These are phyloP conservation scores for Anguilla obscura DNA, from an alignment of 2,797 vertebrate species.

Conservation along the genomic window DNA sequence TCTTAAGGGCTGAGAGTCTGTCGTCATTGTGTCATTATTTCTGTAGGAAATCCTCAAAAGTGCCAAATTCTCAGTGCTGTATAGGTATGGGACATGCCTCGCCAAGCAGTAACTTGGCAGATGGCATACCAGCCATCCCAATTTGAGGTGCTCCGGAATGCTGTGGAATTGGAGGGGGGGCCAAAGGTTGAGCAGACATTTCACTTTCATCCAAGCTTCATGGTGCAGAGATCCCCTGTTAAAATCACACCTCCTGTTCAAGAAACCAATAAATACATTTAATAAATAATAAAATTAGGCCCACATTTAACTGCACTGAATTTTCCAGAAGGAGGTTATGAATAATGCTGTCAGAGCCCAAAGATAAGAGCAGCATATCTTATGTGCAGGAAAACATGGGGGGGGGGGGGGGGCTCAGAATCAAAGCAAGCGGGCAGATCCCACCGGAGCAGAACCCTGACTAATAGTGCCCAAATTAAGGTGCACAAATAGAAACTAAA, in stretches of 20 bases:
- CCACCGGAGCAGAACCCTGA: neutral
- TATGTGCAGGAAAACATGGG: neutral
- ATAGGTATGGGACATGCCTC: too few relatives aligned
- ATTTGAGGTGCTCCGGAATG: neutral
- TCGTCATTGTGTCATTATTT: too few relatives aligned
- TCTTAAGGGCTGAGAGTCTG: too few relatives aligned
- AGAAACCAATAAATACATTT: neutral
- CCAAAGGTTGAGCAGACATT: neutral
- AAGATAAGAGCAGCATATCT: conserved; percentile 13
- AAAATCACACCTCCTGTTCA: neutral
- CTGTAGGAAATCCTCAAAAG: too few relatives aligned
- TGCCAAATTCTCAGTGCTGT: too few relatives aligned
- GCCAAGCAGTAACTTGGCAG: too few relatives aligned
- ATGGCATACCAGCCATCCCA: too few relatives aligned
- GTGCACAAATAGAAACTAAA: neutral
- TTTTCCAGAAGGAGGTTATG: conserved; percentile 9
- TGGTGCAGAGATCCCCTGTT: neutral
- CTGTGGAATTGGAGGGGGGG: neutral
- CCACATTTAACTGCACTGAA: neutral
- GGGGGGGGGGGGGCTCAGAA: neutral
- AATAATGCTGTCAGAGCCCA: conserved; percentile 22
- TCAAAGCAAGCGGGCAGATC: neutral
- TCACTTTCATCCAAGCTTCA: neutral
- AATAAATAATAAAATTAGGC: neutral
- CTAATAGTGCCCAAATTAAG: neutral